A percentile compares a stretch with the other conserved stretches of the same genome.
Conservation (phyloP, 1,140 invertebrate species). For the Drosophila fuyamai region DNA sequence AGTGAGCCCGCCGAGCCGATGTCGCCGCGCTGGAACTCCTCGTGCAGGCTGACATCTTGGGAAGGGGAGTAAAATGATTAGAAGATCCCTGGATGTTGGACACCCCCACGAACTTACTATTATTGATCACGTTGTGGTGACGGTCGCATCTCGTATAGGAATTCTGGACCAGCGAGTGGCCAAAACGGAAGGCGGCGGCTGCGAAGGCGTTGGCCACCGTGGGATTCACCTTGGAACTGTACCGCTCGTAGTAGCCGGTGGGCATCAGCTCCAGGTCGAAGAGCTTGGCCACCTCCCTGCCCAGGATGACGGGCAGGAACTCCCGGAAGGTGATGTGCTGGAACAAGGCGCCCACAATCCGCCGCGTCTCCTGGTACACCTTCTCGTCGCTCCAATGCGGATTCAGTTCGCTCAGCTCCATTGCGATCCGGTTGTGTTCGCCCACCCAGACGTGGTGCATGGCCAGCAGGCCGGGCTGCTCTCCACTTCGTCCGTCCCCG, state of each 20-base stretch:
- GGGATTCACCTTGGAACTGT: constrained; percentile 93
- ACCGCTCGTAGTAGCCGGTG: constrained; percentile 89
- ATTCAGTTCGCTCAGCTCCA: constrained; percentile 91
- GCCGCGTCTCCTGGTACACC: constrained; percentile 93
- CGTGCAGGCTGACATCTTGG: constrained; percentile 91
- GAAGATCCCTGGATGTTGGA: neutral
- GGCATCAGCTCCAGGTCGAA: constrained; percentile 89
- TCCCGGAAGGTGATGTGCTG: constrained; percentile 96
- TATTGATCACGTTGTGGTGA: constrained; percentile 87
- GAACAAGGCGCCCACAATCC: constrained; percentile 92
- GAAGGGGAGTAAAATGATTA: neutral
- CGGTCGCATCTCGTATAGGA: constrained; percentile 89
- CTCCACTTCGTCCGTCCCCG: constrained; percentile 92
- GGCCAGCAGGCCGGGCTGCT: constrained; percentile 94
- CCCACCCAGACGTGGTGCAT: constrained; percentile 95
- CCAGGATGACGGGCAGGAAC: constrained; percentile 93
- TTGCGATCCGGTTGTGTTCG: constrained; percentile 95
- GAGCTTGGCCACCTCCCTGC: constrained; percentile 89
- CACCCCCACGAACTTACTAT: constrained; percentile 86
- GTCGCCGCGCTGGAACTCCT: constrained; percentile 88
- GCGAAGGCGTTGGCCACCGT: constrained; percentile 96
- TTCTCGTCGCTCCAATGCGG: constrained; percentile 94
- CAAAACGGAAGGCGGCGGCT: constrained; percentile 97
- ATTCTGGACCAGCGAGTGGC: constrained; percentile 96
- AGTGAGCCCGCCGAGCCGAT: constrained; percentile 90